These are phyloP conservation scores for Polylopha cassiicola DNA, from an alignment of 2,888 invertebrate species.

Conservation along the genomic window DNA sequence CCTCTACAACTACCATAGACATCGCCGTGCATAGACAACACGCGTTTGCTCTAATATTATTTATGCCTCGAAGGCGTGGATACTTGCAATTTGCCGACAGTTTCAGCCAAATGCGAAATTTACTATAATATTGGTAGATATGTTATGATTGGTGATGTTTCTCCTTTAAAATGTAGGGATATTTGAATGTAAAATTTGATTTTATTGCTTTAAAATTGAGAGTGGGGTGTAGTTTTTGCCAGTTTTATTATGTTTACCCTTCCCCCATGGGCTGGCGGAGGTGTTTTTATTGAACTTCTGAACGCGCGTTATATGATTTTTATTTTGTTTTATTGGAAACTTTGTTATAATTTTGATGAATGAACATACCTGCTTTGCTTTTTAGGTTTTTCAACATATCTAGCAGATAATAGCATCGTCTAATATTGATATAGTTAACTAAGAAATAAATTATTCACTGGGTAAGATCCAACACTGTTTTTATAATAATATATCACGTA, in stretches of 20 bases:
- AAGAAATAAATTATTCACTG: background rate
- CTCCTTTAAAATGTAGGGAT: background rate
- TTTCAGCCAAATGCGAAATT: no score
- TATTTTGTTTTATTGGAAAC: no score
- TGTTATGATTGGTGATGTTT: no score
- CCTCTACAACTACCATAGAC: conserved; percentile 1
- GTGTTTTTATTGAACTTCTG: no score
- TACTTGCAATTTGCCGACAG: no score
- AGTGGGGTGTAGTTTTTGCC: conserved; percentile 5
- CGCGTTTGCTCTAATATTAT: conserved; percentile 63
- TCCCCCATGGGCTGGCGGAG: background rate
- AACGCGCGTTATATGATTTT: no score
- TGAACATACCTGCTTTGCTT: no score
- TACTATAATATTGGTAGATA: conserved; percentile 57
- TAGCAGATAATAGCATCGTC: no score
- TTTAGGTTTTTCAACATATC: no score
- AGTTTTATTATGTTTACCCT: no score
- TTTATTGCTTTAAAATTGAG: conserved; percentile 23
- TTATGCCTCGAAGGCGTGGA: conserved; percentile 49
- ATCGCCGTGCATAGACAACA: conserved; percentile 44
- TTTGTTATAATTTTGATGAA: no score
- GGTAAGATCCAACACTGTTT: background rate
- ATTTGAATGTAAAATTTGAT: conserved; percentile 4
- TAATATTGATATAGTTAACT: background rate
- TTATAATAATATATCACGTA: no score